Percentiles rank a stretch among this genome's conserved stretches.
Evolutionary conservation across 2,888 invertebrate species (phyloP).

Genomic region (Lypha dubia): DNA sequence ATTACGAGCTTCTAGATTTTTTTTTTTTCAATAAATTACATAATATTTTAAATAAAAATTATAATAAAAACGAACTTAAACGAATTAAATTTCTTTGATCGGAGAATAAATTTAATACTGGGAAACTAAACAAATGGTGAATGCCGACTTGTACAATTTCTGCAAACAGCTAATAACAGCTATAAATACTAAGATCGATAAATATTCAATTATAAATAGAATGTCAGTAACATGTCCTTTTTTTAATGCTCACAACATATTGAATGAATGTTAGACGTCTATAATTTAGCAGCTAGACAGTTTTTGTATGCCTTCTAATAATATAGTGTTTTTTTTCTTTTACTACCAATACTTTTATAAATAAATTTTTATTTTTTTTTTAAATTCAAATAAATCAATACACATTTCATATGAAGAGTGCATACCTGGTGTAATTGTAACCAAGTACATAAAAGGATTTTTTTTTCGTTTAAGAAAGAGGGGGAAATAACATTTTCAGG

Average conservation of each 20-base stretch:
- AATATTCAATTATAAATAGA: neutral
- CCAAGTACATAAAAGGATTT: neutral
- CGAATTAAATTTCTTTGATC: too few species aligned
- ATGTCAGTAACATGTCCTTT: neutral
- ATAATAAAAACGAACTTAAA: too few species aligned
- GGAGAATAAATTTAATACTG: too few species aligned
- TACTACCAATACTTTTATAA: neutral
- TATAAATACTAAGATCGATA: neutral
- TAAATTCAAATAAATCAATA: conserved; percentile 52
- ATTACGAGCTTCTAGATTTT: too few species aligned
- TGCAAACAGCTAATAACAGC: neutral
- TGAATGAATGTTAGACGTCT: neutral
- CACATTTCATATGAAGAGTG: conserved; percentile 37
- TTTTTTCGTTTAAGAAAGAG: neutral
- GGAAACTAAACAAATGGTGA: neutral
- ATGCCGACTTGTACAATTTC: neutral
- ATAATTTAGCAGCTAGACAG: neutral
- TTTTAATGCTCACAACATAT: neutral
- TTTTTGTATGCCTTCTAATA: neutral
- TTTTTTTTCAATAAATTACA: too few species aligned
- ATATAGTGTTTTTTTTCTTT: neutral
- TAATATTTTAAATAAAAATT: too few species aligned
- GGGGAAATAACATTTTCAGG: neutral
- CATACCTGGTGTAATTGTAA: neutral
- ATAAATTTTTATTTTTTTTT: neutral